Conservation (phyloP, 1,140 invertebrate species). For the Nebria ingens region DNA sequence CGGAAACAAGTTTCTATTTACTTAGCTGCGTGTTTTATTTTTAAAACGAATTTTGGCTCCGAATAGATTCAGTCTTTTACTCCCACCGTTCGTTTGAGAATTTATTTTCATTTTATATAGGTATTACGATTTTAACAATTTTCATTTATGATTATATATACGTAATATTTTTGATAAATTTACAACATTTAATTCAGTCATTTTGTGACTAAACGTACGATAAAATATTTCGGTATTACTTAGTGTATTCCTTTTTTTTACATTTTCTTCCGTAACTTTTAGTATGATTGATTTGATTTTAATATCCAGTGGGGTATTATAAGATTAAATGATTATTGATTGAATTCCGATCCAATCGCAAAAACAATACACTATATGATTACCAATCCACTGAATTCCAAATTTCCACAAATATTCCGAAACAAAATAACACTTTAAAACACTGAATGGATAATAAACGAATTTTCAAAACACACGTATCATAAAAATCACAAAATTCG, state of each 20-base stretch:
- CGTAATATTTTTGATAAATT: too few species aligned
- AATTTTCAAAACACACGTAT: too few species aligned
- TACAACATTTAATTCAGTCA: not conserved
- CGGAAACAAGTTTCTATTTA: not conserved
- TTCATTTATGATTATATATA: too few species aligned
- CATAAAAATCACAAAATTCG: too few species aligned
- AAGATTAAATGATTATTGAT: not conserved
- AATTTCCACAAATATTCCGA: too few species aligned
- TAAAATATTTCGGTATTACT: not conserved
- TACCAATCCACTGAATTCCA: too few species aligned
- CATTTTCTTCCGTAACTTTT: not conserved
- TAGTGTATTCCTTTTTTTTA: not conserved
- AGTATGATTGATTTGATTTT: not conserved
- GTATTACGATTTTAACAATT: not conserved
- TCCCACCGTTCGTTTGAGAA: too few species aligned
- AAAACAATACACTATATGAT: too few species aligned
- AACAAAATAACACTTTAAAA: too few species aligned
- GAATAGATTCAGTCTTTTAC: not conserved
- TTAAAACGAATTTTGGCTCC: too few species aligned
- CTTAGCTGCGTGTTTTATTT: not conserved
- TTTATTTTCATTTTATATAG: not conserved
- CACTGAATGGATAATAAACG: too few species aligned
- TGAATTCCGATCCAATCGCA: too few species aligned
- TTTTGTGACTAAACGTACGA: not conserved
- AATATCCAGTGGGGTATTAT: not conserved